Conservation (phyloP, 2,113 vertebrate genomes). For the Pluvianellus socialis region DNA sequence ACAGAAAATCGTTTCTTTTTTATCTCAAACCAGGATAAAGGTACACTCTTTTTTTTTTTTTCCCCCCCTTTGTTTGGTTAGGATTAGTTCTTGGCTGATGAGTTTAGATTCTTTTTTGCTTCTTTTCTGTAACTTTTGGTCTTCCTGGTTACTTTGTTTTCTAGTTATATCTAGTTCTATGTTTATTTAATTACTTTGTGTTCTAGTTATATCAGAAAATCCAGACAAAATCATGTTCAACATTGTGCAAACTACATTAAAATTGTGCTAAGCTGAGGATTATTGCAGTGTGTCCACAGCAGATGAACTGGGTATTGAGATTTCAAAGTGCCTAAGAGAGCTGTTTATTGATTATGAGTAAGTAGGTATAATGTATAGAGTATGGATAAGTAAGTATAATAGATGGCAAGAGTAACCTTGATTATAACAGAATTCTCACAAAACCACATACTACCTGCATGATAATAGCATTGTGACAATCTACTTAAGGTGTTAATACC, state of each 20-base stretch:
- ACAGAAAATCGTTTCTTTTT: no score
- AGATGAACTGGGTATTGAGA: neutral
- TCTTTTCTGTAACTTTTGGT: neutral
- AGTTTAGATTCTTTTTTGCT: neutral
- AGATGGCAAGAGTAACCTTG: neutral
- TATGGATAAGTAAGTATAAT: neutral
- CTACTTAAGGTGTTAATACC: neutral
- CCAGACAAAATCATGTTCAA: neutral
- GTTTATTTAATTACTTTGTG: neutral
- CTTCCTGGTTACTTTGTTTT: neutral
- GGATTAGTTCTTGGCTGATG: neutral
- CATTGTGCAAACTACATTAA: neutral
- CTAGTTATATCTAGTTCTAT: neutral
- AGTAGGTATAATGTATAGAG: neutral
- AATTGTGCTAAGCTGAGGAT: neutral
- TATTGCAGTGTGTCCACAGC: neutral
- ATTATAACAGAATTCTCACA: neutral
- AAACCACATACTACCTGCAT: neutral
- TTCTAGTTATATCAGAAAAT: neutral
- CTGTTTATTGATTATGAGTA: neutral
- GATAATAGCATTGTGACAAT: neutral
- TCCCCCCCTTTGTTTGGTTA: neutral
- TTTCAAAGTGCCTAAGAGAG: neutral
- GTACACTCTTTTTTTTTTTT: neutral
- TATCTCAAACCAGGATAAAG: no score